phyloP scores from a whole-genome alignment of 2,797 vertebrate genomes.

The Cuculus canorus region DNA sequence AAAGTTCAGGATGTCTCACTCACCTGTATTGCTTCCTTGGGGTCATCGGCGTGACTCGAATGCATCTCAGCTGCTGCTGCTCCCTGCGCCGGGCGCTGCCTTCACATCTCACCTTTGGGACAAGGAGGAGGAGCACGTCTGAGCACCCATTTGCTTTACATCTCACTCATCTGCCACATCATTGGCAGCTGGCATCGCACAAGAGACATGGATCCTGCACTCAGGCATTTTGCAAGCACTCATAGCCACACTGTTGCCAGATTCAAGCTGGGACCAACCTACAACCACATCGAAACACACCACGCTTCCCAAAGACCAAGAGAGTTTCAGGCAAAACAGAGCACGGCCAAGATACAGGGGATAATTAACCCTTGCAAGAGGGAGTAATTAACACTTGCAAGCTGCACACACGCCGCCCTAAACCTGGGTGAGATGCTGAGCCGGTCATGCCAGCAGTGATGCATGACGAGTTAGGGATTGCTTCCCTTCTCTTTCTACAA shows the following conservation, averaged over 20 bases:
- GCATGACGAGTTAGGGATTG: background rate
- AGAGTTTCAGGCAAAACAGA: background rate
- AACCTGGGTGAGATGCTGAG: background rate
- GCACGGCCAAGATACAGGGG: background rate
- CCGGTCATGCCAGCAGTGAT: background rate
- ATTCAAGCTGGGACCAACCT: background rate
- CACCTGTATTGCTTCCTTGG: conserved; percentile 88
- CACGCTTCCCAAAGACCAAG: fast-evolving
- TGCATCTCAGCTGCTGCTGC: conserved; percentile 83
- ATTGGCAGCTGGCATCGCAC: background rate
- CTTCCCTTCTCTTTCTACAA: background rate
- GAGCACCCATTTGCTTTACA: background rate
- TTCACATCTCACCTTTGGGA: conserved; percentile 80
- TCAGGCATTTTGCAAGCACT: fast-evolving
- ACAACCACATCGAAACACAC: fast-evolving
- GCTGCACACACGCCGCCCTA: background rate
- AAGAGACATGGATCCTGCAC: background rate
- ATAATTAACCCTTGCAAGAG: background rate
- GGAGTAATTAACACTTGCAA: background rate
- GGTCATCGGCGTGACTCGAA: conserved; percentile 82
- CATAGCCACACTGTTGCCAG: background rate
- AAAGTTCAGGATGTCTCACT: background rate
- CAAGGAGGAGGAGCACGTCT: background rate
- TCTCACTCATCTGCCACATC: background rate
- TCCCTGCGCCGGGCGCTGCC: background rate